phyloP scores from a whole-genome alignment of 2,797 vertebrate species.

The Zenarchopterus dispar region DNA sequence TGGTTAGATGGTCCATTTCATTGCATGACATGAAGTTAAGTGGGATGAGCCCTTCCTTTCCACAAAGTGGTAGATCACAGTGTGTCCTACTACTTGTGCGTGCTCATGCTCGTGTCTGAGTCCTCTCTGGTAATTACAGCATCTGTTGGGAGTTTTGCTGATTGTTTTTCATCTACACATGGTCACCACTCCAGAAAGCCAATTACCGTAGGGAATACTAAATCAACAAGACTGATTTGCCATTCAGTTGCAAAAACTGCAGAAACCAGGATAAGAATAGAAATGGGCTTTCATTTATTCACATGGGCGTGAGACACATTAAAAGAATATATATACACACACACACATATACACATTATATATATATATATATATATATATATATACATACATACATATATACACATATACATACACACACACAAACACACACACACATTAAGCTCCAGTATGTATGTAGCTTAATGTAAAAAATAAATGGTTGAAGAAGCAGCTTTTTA shows the following conservation, averaged over 20 bases:
- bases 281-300: conserved; percentile 45
- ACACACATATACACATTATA: too few relatives aligned
- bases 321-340: conserved; percentile 20
- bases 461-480: conserved; percentile 12
- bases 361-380: too few relatives aligned
- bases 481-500: background rate
- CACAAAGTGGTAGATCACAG: conserved; percentile 59
- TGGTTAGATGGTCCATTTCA: conserved; percentile 33
- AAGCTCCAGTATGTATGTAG: too few relatives aligned
- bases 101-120: conserved; percentile 61
- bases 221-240: conserved; percentile 74
- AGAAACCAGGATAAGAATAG: conserved; percentile 54
- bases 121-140: conserved; percentile 86
- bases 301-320: conserved; percentile 42
- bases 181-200: conserved; percentile 85
- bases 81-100: conserved; percentile 55
- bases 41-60: conserved; percentile 50
- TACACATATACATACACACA: too few relatives aligned
- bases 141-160: conserved; percentile 84
- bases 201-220: conserved; percentile 81
- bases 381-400: too few relatives aligned
- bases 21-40: conserved; percentile 52
- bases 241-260: conserved; percentile 65
- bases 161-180: conserved; percentile 89
- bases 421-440: too few relatives aligned